phyloP scores from a whole-genome alignment of 2,113 vertebrate genomes.

The Rhineura floridana region DNA sequence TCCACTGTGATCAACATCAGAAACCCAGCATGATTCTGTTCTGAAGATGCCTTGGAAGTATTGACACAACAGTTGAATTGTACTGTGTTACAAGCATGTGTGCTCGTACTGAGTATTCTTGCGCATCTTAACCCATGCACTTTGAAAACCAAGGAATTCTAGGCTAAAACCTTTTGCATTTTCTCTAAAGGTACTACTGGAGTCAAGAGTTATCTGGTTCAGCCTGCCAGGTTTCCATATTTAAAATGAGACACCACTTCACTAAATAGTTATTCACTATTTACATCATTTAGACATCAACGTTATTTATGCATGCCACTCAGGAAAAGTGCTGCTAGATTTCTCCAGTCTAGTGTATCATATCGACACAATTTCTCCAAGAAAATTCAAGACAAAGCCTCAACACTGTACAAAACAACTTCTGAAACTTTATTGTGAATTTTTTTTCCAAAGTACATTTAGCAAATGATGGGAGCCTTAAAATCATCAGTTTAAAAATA shows the following conservation, averaged over 20 bases:
- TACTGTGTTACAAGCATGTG: background rate
- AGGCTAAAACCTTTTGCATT: background rate
- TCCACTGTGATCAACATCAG: background rate
- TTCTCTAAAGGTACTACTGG: constrained; percentile 37
- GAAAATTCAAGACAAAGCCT: constrained; percentile 84
- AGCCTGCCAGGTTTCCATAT: constrained; percentile 15
- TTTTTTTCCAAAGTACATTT: constrained; percentile 81
- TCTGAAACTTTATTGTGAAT: constrained; percentile 86
- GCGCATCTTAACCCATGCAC: background rate
- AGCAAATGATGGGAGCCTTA: constrained; percentile 78
- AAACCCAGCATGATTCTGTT: background rate
- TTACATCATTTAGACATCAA: constrained; percentile 29
- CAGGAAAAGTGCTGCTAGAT: background rate
- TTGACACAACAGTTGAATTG: background rate
- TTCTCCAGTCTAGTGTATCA: constrained; percentile 43
- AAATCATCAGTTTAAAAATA: constrained; percentile 82
- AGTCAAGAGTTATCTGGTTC: constrained; percentile 43
- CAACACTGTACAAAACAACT: constrained; percentile 82
- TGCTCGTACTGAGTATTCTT: background rate
- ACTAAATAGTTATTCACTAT: constrained; percentile 27
- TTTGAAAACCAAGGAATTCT: background rate
- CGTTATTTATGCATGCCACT: constrained; percentile 20
- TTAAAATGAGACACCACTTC: constrained; percentile 31
- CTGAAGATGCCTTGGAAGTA: background rate
- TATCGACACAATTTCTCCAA: constrained; percentile 57